A percentile compares a stretch with the other conserved stretches of the same genome.
These are phyloP conservation scores for Gisinianus flammeolus DNA, from an alignment of 2,888 invertebrate species.

Conservation along the genomic window DNA sequence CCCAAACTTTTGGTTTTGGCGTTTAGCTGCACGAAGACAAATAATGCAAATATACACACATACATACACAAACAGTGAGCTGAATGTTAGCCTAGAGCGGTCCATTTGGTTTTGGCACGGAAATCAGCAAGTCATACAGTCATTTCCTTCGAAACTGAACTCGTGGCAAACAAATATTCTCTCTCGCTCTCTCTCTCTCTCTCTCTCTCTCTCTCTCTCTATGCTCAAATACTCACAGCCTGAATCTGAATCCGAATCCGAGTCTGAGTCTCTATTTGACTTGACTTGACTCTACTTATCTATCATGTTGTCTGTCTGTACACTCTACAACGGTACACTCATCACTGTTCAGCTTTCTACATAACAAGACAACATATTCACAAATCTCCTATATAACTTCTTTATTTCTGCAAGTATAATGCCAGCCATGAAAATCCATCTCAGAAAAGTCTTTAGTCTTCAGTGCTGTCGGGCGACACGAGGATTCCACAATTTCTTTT, in stretches of 20 bases:
- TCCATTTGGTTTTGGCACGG: constrained; percentile 36
- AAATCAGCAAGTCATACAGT: constrained; percentile 19
- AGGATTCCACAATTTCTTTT: no score
- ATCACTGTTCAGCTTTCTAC: not conserved
- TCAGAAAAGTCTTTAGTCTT: no score
- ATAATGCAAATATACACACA: constrained; percentile 10
- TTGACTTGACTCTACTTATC: not conserved
- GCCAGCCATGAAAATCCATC: no score
- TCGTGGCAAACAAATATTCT: no score
- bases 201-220: not conserved
- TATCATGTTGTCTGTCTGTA: not conserved
- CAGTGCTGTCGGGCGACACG: no score
- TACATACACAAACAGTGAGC: not conserved
- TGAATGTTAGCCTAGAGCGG: constrained; percentile 9
- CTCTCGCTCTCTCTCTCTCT: constrained; percentile 5
- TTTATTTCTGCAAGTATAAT: no score
- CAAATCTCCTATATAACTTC: no score
- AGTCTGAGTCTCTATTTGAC: not conserved
- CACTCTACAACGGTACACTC: no score
- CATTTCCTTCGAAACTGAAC: no score
- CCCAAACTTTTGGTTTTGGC: not conserved
- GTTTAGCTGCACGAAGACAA: not conserved
- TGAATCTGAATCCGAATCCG: not conserved
- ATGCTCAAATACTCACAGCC: not conserved
- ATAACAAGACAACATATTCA: not conserved